Evolutionary conservation across 1,140 invertebrate species (phyloP), one percentile per base, ranked within the genome.

Genomic region (Archivesica marissinica): DNA sequence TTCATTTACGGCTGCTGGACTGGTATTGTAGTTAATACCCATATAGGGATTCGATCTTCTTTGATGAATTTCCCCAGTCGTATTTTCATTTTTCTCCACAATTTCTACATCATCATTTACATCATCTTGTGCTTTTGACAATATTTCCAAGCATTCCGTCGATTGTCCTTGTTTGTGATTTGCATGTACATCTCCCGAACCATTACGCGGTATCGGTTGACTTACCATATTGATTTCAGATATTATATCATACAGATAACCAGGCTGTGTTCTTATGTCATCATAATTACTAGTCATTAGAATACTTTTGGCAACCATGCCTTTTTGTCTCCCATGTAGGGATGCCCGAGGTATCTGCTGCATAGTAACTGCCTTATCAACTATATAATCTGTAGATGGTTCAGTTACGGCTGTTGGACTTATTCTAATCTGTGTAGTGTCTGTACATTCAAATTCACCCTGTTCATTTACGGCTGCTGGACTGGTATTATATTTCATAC

Each of bases 371-470:
- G 66, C 23, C 66, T 44, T 35, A 38, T 66, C 35, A 38, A 28
- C 15, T 11, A 28, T 2, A 59, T 23, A 59, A 28, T 59, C n/a
- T 17, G 6, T 2, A 59, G 13, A 59, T 7, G 1, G 6, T 3
- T 23, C 25, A 59, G 9, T 6, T 59, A n/a, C n/a, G n/a, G n/a
- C n/a, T n/a, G n/a, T n/a, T n/a, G n/a, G n/a, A n/a, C n/a, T n/a
- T n/a, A n/a, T n/a, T n/a, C n/a, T n/a, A n/a, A 38, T 23, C 7
- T 17, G 3, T 6, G 66, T 23, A 9, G 23, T 17, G 1, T 70
- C 66, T 44, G 47, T 17, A 44, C 41, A 70, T n/a, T 44, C 39
- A 44, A 70, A 70, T 44, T 70, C 66, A 3, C 66, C 66, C 28
- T 38, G 41, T 44, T 70, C 66, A 44, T 25, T 38, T 1, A 70